These are phyloP conservation scores for Cybosia mesomella DNA, from an alignment of 2,888 invertebrate species.

Conservation along the genomic window DNA sequence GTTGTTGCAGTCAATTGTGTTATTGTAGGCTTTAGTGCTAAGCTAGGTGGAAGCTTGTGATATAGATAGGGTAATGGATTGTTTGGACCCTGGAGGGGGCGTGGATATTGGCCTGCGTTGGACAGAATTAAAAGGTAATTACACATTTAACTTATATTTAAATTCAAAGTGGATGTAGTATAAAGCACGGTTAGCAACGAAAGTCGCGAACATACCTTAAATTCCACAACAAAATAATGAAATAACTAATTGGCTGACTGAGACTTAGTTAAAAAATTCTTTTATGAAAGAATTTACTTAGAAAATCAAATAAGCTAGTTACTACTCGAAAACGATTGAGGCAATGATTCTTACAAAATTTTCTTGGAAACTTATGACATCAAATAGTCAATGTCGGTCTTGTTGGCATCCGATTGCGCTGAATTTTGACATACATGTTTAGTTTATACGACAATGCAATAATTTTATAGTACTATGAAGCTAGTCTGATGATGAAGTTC, in stretches of 20 bases:
- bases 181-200: too few species aligned
- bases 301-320: background rate
- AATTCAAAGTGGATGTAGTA: background rate
- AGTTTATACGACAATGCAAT: too few species aligned
- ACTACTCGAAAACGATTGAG: background rate
- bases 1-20: constrained; percentile 83
- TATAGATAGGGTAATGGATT: constrained; percentile 75
- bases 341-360: background rate
- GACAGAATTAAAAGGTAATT: constrained; percentile 49
- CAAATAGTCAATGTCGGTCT: background rate
- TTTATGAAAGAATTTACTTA: too few species aligned
- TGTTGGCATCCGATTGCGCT: too few species aligned
- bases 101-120: constrained; percentile 55
- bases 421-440: too few species aligned
- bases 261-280: too few species aligned
- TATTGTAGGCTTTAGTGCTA: constrained; percentile 81
- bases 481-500: too few species aligned
- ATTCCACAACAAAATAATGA: too few species aligned
- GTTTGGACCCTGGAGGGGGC: constrained; percentile 69
- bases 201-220: too few species aligned
- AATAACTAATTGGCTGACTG: too few species aligned
- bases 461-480: too few species aligned
- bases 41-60: constrained; percentile 86
- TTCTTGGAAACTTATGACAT: background rate
- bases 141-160: background rate